Evolutionary conservation across 2,797 vertebrate species (phyloP).

Genomic region (Eremophila alpestris): DNA sequence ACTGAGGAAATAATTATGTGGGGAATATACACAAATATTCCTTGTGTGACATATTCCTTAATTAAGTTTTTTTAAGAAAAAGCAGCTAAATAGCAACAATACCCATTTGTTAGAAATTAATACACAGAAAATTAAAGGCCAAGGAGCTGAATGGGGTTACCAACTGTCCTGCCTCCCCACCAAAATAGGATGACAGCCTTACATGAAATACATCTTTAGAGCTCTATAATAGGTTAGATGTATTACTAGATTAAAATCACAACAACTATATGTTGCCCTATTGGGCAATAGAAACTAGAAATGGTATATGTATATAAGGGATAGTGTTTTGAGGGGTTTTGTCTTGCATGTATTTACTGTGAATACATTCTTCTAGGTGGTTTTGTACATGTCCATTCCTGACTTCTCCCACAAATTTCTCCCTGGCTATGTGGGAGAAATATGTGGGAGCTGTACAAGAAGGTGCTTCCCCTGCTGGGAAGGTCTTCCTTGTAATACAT

Average conservation of each 20-base stretch:
- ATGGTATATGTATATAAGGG: not conserved
- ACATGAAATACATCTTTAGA: not conserved
- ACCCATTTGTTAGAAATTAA: not conserved
- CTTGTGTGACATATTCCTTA: not conserved
- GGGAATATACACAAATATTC: not conserved
- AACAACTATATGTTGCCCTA: not conserved
- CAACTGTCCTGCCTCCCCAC: not conserved
- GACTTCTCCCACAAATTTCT: conserved; percentile 88
- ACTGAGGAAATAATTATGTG: not conserved
- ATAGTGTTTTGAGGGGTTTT: accelerated
- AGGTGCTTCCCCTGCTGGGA: conserved; percentile 91
- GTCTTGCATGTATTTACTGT: not conserved
- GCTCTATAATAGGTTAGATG: not conserved
- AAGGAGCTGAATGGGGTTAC: not conserved
- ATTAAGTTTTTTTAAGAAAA: not conserved
- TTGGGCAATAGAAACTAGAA: not conserved
- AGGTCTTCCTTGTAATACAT: not conserved
- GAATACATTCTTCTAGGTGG: conserved; percentile 69
- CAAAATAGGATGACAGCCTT: not conserved
- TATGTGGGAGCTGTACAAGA: no score
- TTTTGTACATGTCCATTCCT: conserved; percentile 85
- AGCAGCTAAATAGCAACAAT: not conserved
- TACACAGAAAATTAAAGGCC: not conserved
- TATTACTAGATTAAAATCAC: not conserved
- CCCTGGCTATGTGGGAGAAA: no score